Base-by-base conservation (phyloP, 2,888 invertebrate species). In the Scaptomyza flava region DNA sequence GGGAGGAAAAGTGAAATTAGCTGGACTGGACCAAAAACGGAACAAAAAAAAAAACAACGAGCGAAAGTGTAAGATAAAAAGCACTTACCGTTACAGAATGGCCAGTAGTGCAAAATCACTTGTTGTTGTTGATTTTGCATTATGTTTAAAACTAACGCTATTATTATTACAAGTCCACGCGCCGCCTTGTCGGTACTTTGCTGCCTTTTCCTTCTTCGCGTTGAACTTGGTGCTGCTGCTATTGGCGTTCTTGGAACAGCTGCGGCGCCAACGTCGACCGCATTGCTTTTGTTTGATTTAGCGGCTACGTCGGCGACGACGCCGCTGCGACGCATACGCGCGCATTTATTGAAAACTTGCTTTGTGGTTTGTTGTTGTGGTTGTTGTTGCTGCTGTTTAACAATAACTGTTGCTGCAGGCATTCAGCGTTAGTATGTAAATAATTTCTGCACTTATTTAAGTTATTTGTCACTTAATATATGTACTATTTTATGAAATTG, bases 81-180 rank as follows among this genome's bases (percentile, higher is more conserved):
- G 38, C 76, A 81, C 81, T 83, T 86, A 84, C 81, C 84, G 73
- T 72, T 74, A 71, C 38, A 69, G 53, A 76, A 73, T 78, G 70
- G 76, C 78, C 73, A 72, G 51, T 63, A 59, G 51, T n/a, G n/a
- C n/a, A 62, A 48, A 51, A 54, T 54, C 17, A 41, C 41, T 41
- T 41, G 41, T 41, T 41, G 41, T 72, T 75, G 77, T 14, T 71
- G 65, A 53, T 79, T 68, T 57, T 82, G 76, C 66, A 72, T 77
- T 86, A 86, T 86, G 77, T 67, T 81, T 69, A 83, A 79, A 81
- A 82, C 74, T 74, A 86, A 69, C 81, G 72, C 70, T 77, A 79
- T 86, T 86, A 86, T 81, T 68, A 81, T 72, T 72, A 78, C 79
- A 82, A 81, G 72, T 62, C 77, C 66, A 59, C 68, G 47, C 54